Conservation (phyloP, 1,140 invertebrate species). For the Drosophila parabipectinata region DNA sequence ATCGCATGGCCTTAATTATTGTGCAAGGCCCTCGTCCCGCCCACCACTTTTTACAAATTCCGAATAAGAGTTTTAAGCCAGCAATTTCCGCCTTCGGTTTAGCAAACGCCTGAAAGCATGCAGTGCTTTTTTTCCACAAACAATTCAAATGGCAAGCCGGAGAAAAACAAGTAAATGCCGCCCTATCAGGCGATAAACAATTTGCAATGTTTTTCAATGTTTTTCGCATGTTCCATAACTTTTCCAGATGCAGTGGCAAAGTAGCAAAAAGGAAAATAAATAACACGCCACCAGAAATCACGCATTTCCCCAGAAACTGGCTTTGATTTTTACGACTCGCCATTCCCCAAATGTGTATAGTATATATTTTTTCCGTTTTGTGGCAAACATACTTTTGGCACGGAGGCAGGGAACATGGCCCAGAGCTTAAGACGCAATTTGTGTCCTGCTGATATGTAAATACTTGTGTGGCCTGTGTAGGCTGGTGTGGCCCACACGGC, state of each 20-base stretch:
- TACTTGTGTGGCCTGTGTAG: constrained; percentile 19
- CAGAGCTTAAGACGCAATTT: constrained; percentile 32
- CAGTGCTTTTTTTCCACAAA: constrained; percentile 21
- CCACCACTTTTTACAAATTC: constrained; percentile 10
- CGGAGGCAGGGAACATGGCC: background rate
- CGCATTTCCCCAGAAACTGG: constrained; percentile 49
- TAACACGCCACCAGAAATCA: constrained; percentile 47
- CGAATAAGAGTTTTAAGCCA: constrained; percentile 25
- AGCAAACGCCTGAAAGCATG: constrained; percentile 2
- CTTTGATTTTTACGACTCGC: constrained; percentile 57
- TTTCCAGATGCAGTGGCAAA: constrained; percentile 5
- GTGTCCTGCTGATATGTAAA: constrained; percentile 36
- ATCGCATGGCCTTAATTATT: constrained; percentile 54
- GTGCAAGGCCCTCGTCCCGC: constrained; percentile 29
- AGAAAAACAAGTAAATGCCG: constrained; percentile 24
- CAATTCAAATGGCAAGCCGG: constrained; percentile 5
- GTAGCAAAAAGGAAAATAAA: background rate
- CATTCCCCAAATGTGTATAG: no score
- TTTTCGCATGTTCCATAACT: constrained; percentile 25
- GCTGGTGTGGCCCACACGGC: constrained; percentile 14
- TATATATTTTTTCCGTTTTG: constrained; percentile 13
- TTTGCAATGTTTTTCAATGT: constrained; percentile 9
- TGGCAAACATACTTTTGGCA: constrained; percentile 33
- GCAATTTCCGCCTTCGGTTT: constrained; percentile 17
- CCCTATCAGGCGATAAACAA: constrained; percentile 9